These are phyloP conservation scores for Hepsetus odoe DNA, from an alignment of 2,113 vertebrate genomes.

Conservation along the genomic window DNA sequence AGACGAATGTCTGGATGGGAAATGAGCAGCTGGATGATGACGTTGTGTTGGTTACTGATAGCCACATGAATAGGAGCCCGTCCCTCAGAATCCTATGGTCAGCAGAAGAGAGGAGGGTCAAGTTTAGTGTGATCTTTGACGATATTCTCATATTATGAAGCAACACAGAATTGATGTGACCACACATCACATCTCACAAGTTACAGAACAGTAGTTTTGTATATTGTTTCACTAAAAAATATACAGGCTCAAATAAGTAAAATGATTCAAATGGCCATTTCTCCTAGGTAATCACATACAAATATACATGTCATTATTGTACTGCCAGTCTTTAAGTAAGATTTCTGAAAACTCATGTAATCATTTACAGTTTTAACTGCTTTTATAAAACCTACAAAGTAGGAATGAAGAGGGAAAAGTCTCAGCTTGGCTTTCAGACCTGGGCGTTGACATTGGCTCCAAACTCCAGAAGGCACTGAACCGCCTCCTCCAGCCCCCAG, in stretches of 20 bases:
- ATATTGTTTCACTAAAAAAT: no score
- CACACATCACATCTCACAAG: no score
- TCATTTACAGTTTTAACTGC: background rate
- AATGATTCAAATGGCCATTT: no score
- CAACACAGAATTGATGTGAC: background rate
- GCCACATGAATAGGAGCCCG: conserved; percentile 93
- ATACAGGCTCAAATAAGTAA: no score
- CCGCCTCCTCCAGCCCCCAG: conserved; percentile 93
- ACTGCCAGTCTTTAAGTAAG: no score
- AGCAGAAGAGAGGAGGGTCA: background rate
- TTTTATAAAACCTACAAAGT: background rate
- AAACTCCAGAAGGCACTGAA: conserved; percentile 97
- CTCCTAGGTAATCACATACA: no score
- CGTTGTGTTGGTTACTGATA: conserved; percentile 91
- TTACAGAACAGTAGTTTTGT: no score
- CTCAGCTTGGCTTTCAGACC: conserved; percentile 65
- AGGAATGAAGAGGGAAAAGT: background rate
- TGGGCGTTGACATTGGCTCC: conserved; percentile 96
- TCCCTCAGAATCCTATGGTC: conserved; percentile 89
- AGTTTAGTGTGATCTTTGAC: no score
- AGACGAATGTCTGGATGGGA: conserved; percentile 93
- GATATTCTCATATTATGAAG: no score
- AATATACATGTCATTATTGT: no score
- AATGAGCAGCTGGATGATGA: conserved; percentile 96
- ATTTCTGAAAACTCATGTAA: no score